Evolutionary conservation across 2,888 invertebrate species (phyloP).

Genomic region (Nymphalis polychloros): DNA sequence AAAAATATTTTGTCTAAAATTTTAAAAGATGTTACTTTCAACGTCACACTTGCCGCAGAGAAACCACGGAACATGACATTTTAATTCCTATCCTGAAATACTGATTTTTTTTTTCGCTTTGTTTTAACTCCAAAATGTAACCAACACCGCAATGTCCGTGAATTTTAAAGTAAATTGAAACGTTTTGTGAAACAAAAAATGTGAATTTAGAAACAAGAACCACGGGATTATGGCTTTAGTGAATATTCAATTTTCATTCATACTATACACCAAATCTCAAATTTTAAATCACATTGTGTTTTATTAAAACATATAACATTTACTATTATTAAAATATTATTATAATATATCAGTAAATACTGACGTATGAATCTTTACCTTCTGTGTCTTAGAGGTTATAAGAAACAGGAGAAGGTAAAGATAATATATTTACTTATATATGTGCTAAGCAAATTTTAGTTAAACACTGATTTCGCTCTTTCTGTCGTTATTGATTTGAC

Average conservation of each 20-base stretch:
- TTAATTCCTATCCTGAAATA: constrained; percentile 25
- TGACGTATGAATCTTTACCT: no score
- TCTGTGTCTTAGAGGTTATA: no score
- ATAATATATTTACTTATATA: no score
- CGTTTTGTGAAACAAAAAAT: constrained; percentile 15
- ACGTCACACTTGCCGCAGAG: constrained; percentile 19
- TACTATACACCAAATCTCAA: not conserved
- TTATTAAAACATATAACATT: not conserved
- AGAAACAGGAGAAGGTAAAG: no score
- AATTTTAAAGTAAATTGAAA: constrained; percentile 29
- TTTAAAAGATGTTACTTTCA: constrained; percentile 22
- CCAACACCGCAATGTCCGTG: constrained; percentile 22
- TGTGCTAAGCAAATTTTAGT: no score
- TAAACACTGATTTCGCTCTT: no score
- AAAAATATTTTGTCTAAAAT: constrained; percentile 7
- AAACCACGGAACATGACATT: constrained; percentile 27
- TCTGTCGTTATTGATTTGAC: no score
- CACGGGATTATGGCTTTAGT: not conserved
- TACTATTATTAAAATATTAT: no score
- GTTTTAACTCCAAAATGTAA: constrained; percentile 25
- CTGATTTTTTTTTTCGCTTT: constrained; percentile 20
- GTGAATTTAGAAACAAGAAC: constrained; percentile 19
- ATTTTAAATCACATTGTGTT: not conserved
- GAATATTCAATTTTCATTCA: not conserved
- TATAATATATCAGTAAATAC: no score